Evolutionary conservation across 37 sponge, comb jelly and placozoan genomes (phyloP), one percentile per base, ranked within the genome.

Genomic region (Dysidea cf. avara): DNA sequence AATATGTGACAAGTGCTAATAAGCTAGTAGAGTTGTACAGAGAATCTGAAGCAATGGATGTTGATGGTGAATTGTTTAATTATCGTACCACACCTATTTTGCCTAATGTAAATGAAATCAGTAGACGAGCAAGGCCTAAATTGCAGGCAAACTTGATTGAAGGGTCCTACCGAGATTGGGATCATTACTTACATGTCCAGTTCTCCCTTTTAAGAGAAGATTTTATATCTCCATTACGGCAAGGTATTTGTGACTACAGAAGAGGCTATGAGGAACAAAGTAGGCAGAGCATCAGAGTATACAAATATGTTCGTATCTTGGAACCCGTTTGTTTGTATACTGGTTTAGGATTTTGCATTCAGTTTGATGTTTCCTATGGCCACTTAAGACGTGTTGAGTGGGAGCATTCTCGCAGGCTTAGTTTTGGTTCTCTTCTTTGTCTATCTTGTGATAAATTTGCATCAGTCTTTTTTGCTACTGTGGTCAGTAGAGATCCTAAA

Each of bases 181-280:
- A 86, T 14, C 83, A 90, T 28, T 94, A 90, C 61, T 64, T 90
- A 18, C 84, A 90, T 53, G n/a, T n/a, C n/a, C n/a, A n/a, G n/a
- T n/a, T n/a, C n/a, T n/a, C n/a, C n/a, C n/a, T n/a, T n/a, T n/a
- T 94, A 1, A 69, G 95, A 20, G 95, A 94, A 72, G 95, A 94
- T 47, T 90, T 94, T 62, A 53, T 94, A n/a, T 57, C 33, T 4
- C 91, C 95, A 39, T 68, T 94, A 11, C 80, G 95, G 47, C 54
- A 72, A 35, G 91, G 90, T 28, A 76, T 94, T 18, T 20, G 47
- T 21, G 38, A 43, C 3, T 78, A 68, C 31, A 1, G 51, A 12
- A 26, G 52, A 16, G 63, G 57, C 1, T 58, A 67, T 0, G 22
- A 48, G 33, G 31, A 65, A 48, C 39, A 31, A 7, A 71, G 56